Evolutionary conservation across 64 coral and sea anemone genomes (phyloP), one percentile per base, ranked within the genome.

Genomic region (Porites australiensis): DNA sequence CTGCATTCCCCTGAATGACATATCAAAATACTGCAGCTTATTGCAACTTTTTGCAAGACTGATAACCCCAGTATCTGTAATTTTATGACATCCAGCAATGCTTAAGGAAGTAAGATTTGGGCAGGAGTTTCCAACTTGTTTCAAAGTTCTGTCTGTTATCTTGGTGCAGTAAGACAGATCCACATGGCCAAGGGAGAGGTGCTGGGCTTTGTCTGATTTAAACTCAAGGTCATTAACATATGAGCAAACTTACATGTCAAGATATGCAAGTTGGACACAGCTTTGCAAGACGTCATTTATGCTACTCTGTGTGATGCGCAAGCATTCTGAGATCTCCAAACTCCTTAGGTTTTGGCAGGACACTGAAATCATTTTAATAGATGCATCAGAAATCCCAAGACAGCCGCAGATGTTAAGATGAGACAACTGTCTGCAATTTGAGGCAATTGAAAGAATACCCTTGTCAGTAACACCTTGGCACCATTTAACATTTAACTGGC

Each of bases 161-260:
- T 93, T 96, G 13, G 90, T 93, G 51, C 95, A 96, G 16, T 96
- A 96, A 1, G 95, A 96, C 0, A 96, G 51, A 19, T 96, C 90
- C 58, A 96, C 89, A 45, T 89, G 79, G 10, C 16, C 58, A 43
- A 96, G 52, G 13, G 79, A 71, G 16, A 93, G 68, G 11, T 53
- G 37, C 57, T 13, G 18, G 70, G 16, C 11, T 20, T 63, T 37
- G 15, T 37, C 72, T 83, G 77, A 82, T 55, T 90, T 93, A 45
- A 96, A 93, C 69, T 96, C 87, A 74, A 96, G 75, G 77, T 90
- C 74, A 50, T n/a, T 77, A 15, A 89, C 20, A 90, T 93, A 96
- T 5, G 91, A 96, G 51, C 95, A 96, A 51, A 93, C 91, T 67
- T 92, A 86, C 95, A 96, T 96, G 44, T 93, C 87, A 57, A 96